Conservation (phyloP, 53 echinoderm and acorn worm genomes). For the Paracentrotus lividus region DNA sequence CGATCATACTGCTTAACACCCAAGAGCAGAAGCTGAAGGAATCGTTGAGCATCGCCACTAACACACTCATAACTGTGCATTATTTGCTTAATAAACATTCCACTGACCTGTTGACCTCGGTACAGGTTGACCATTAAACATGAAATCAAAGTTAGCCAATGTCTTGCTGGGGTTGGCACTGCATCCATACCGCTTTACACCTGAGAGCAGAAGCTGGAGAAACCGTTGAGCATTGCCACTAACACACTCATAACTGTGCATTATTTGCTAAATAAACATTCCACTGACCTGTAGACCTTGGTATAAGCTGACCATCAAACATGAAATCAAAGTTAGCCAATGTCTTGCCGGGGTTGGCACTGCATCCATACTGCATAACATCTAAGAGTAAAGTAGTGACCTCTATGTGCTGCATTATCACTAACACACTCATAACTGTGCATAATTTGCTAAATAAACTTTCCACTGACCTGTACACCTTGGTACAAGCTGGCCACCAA, state of each 20-base stretch:
- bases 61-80: no score
- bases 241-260: no score
- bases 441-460: no score
- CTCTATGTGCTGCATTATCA: no score
- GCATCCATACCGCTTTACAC: constrained; percentile 86
- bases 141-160: constrained; percentile 82
- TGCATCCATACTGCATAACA: constrained; percentile 85
- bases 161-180: constrained; percentile 84
- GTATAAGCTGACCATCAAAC: constrained; percentile 71
- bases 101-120: constrained; percentile 66
- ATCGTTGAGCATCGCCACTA: no score
- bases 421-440: no score
- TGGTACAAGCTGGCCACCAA: constrained; percentile 71
- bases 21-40: no score
- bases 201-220: no score
- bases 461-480: constrained; percentile 68
- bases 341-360: constrained; percentile 84
- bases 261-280: no score
- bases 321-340: constrained; percentile 84
- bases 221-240: no score
- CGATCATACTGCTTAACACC: constrained; percentile 87
- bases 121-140: constrained; percentile 69
- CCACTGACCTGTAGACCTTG: constrained; percentile 68
- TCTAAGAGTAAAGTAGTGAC: no score
- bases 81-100: no score